A percentile compares a stretch with the other conserved stretches of the same genome.
These are phyloP conservation scores for Drosophila azteca DNA, from an alignment of 1,140 invertebrate genomes.

Conservation along the genomic window DNA sequence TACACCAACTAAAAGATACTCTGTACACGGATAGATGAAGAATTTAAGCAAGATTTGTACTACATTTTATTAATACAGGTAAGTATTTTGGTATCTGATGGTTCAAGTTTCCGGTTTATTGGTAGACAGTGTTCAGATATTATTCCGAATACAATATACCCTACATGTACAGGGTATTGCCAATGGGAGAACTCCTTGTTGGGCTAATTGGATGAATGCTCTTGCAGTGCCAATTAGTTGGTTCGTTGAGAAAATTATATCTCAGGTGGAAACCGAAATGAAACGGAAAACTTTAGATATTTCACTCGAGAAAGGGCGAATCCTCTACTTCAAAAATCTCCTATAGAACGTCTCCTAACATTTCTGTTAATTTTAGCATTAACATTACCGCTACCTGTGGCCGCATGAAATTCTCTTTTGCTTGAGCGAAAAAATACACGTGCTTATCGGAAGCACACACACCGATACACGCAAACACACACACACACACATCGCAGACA, in stretches of 20 bases:
- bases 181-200: slow-evolving; percentile 12
- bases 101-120: too few relatives aligned
- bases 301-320: too few relatives aligned
- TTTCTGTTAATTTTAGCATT: background rate
- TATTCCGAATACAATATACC: too few relatives aligned
- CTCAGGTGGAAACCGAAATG: background rate
- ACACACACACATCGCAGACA: too few relatives aligned
- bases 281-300: background rate
- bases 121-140: too few relatives aligned
- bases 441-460: slow-evolving; percentile 63
- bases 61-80: too few relatives aligned
- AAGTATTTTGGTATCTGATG: too few relatives aligned
- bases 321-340: too few relatives aligned
- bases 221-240: slow-evolving; percentile 38
- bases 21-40: background rate
- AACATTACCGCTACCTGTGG: slow-evolving; percentile 41
- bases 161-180: background rate
- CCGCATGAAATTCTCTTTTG: slow-evolving; percentile 26
- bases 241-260: slow-evolving; percentile 6
- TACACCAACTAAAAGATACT: too few relatives aligned
- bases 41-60: too few relatives aligned
- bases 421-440: slow-evolving; percentile 59
- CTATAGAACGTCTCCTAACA: background rate
- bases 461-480: background rate
- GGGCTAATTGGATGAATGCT: slow-evolving; percentile 65